Percentiles rank a stretch among this genome's conserved stretches.
These are phyloP conservation scores for Gallinago nigripennis DNA, from an alignment of 2,797 vertebrate species.

Conservation along the genomic window DNA sequence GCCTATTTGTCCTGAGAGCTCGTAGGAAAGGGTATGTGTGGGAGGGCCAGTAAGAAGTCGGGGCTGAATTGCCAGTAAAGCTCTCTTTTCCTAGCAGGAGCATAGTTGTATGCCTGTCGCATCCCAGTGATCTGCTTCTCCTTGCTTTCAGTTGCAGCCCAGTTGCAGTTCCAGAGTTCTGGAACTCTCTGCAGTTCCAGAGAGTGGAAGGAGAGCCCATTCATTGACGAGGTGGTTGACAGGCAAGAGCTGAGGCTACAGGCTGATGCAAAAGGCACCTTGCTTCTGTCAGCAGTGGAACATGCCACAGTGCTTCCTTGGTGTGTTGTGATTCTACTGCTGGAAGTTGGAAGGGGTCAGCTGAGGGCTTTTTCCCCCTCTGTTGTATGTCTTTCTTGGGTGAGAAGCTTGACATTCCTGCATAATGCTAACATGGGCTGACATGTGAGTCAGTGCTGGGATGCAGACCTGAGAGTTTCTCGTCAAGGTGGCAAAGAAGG, in stretches of 20 bases:
- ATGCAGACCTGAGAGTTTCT: background rate
- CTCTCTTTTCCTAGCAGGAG: slow-evolving; percentile 22
- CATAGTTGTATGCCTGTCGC: background rate
- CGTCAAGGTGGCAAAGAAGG: background rate
- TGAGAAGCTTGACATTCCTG: background rate
- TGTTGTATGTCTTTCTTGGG: background rate
- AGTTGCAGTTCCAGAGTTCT: background rate
- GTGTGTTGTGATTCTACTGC: background rate
- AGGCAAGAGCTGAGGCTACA: slow-evolving; percentile 31
- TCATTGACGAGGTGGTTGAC: slow-evolving; percentile 47
- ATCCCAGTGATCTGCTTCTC: slow-evolving; percentile 1
- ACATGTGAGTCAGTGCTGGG: background rate
- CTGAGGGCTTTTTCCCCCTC: background rate
- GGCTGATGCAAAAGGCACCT: background rate
- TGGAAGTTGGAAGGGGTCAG: background rate
- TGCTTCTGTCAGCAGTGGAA: background rate
- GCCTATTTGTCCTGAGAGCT: slow-evolving; percentile 33
- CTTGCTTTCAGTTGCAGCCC: slow-evolving; percentile 39
- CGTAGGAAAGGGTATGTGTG: background rate
- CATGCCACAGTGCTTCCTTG: background rate
- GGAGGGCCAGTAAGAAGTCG: background rate
- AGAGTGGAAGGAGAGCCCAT: slow-evolving; percentile 38
- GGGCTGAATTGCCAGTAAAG: slow-evolving; percentile 18
- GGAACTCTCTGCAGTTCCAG: too few species aligned
- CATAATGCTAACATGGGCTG: background rate